Evolutionary conservation across 2,888 invertebrate species (phyloP), one percentile per base, ranked within the genome.

Genomic region (Chaitophorus viminalis): DNA sequence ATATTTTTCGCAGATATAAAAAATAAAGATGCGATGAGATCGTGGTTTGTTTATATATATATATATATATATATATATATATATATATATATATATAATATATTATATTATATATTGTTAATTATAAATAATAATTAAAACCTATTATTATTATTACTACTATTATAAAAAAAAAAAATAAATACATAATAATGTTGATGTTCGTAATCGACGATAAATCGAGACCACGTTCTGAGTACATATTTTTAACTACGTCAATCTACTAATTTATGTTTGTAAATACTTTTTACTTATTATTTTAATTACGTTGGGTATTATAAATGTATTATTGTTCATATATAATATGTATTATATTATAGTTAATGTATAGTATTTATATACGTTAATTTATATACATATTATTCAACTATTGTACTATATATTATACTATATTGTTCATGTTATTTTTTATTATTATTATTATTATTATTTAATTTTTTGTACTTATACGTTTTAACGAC

Each of bases 261-360:
- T 46, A 46, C 14, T 21, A 25, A 70, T 29, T 3, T 68, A 11
- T 72, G 33, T 36, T 21, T 74, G 36, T 36, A 14, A 65, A 39
- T 65, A 29, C 18, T 29, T 39, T 81, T 21, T 68, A 68, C 29
- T 81, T 68, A 29, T 68, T 81, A 39, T 68, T 68, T 68, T 68
- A 68, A 79, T 39, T 36, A 79, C 65, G 36, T 65, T 79, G 65
- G 60, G 65, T 81, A 81, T 68, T 81, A 81, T 81, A 68, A 39
- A 81, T 79, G 17, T 39, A 29, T 68, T 68, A 78, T 21, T 33
- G 9, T 33, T 9, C 14, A 54, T 78, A 33, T n/a, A n/a, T n/a
- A 25, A 54, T 78, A 60, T 60, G 29, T 54, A 78, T n/a, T 31
- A 18, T 78, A 8, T 14, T 46, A 14, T 46, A 46, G 46, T 46